Percentiles rank a stretch among this genome's conserved stretches.
Evolutionary conservation across 2,888 invertebrate species (phyloP).

Genomic region (Tryphoninae sp.): DNA sequence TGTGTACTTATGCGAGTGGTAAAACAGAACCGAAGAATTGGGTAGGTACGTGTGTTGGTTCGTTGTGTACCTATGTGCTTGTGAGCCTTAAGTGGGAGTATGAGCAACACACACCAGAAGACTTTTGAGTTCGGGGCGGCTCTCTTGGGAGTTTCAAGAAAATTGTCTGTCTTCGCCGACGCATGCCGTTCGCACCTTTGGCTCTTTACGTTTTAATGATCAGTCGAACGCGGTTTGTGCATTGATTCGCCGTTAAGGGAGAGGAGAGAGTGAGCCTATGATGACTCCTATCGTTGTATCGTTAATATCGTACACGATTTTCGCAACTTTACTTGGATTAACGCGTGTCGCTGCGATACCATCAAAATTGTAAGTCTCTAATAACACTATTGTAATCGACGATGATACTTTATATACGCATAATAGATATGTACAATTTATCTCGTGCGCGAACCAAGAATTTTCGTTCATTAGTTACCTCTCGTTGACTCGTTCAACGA

Average conservation of each 20-base stretch:
- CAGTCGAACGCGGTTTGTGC: conserved; percentile 73
- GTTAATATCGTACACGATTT: conserved; percentile 13
- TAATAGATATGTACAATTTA: not conserved
- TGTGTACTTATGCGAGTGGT: not conserved
- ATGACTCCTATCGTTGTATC: conserved; percentile 69
- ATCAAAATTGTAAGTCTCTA: conserved; percentile 42
- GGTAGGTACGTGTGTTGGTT: conserved; percentile 8
- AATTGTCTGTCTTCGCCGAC: conserved; percentile 68
- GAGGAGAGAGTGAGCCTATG: conserved; percentile 59
- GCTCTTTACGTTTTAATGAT: conserved; percentile 69
- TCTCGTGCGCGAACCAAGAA: not conserved
- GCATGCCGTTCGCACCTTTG: conserved; percentile 36
- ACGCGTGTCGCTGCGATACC: conserved; percentile 29
- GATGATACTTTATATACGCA: not conserved
- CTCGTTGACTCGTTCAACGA: not conserved
- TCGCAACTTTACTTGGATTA: conserved; percentile 54
- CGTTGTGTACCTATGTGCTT: conserved; percentile 45
- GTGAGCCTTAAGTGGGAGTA: conserved; percentile 68
- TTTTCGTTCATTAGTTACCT: not conserved
- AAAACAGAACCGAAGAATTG: conserved; percentile 1
- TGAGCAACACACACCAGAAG: conserved; percentile 68
- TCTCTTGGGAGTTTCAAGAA: conserved; percentile 68
- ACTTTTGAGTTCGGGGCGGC: conserved; percentile 70
- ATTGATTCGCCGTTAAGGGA: conserved; percentile 70
- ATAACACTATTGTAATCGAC: not conserved